Base-by-base conservation (phyloP, 2,797 vertebrate genomes). In the Thripadectes ignobilis region DNA sequence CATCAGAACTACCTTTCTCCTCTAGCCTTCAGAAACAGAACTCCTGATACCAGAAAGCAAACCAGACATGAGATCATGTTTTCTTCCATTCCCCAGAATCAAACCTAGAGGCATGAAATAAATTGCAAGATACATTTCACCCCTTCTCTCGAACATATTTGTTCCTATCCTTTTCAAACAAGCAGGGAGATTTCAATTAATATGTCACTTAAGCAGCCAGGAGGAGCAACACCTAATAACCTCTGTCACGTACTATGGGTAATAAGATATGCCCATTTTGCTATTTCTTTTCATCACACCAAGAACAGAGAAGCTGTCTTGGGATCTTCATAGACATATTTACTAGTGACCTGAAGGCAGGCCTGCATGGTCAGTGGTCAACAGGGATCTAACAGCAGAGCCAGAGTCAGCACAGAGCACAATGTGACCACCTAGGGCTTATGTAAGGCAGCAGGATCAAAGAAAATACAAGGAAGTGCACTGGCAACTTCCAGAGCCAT, bases 171-270 rank as follows among this genome's bases (percentile, higher is more conserved):
- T 93, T 95, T 94, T 82, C 61, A 96, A 72, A 84, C 9, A 78
- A 75, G 48, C 29, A 36, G 46, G 5, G 14, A 94, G 43, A 90
- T 85, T 83, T 87, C 94, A 94, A 96, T 89, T 95, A 92, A 89
- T 48, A n/a, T 75, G 68, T 93, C 93, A 76, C 22, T 91, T 89
- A 90, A 36, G 81, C 68, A 82, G 34, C 65, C 84, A 92, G 79
- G 17, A 82, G 67, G 32, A 95, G 61, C 29, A 88, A 68, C 29
- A 91, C 89, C 67, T 72, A 93, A 81, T 68, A 94, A 82, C 24
- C 41, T 72, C 49, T 88, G 36, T 46, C 58, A 90, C 67, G 30
- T 67, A 30, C 39, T 58, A 1, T 86, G 62, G 75, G 88, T 46
- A 58, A 15, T 41, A 75, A 74, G 34, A 90, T 43, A 17, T 24